Evolutionary conservation across 2,888 invertebrate genomes (phyloP), one percentile per base, ranked within the genome.

Genomic region (Brachypterus glaber): DNA sequence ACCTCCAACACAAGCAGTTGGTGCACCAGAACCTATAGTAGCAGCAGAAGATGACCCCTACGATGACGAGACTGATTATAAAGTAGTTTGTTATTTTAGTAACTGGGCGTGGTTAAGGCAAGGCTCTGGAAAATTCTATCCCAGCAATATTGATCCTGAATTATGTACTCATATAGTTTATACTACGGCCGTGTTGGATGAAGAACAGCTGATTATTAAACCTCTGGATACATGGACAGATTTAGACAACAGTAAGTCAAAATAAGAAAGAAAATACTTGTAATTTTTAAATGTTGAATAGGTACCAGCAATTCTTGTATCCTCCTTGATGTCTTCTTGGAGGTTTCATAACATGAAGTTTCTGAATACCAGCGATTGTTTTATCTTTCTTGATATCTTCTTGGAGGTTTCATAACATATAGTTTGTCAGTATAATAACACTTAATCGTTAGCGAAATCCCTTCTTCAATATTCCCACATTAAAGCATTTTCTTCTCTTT

Each of bases 21-120:
- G 47, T 31, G 14, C 33, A 33, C 43, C 44, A 14, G 42, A 49
- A 40, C 41, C 51, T 2, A 47, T 48, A 2, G 47, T 49, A 43
- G 31, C 32, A 14, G 48, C 43, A 30, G 47, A 42, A 30, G 8
- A 5, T 4, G 21, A 24, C 9, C 7, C 21, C 11, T 9, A 17
- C 8, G 8, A 12, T 7, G 13, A 11, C 8, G 48, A 49, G 37
- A 58, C 59, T 3, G 53, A 55, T 30, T 88, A 73, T 54, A 90
- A 88, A 68, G 79, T 90, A 1, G 80, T 91, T 3, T 91, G 91
- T 55, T 91, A 91, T 58, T 91, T 89, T 60, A 90, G 90, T 0
- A 91, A 91, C 58, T 92, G 91, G 91, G 88, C 91, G 16, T 91
- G 89, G 88, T 91, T 91, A 64, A 78, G 89, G 47, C 86, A 85